phyloP scores from a whole-genome alignment of 2,113 vertebrate species.

The Agelaius tricolor region DNA sequence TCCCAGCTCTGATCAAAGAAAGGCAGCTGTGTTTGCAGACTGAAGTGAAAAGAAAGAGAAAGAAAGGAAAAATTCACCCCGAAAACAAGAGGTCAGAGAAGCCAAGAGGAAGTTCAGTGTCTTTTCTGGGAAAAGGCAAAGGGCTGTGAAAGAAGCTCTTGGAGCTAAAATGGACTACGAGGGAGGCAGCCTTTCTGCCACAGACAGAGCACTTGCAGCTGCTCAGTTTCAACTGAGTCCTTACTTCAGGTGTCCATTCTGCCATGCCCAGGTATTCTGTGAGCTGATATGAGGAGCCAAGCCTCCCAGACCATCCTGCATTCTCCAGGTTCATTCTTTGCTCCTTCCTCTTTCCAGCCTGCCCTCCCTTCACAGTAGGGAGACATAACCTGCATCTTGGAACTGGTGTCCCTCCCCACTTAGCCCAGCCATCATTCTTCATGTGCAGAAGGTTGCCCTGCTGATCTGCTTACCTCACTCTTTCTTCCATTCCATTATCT shows the following conservation, averaged over 20 bases:
- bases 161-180: not conserved
- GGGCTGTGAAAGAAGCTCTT: not conserved
- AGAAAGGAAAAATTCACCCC: not conserved
- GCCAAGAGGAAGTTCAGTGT: slow-evolving; percentile 1
- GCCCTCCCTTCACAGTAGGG: not conserved
- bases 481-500: not conserved
- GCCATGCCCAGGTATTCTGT: not conserved
- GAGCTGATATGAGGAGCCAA: not conserved
- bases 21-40: not conserved
- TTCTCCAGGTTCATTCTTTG: not conserved
- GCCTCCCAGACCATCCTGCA: not conserved
- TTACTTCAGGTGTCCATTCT: not conserved
- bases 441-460: not conserved
- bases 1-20: not conserved
- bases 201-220: not conserved
- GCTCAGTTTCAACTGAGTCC: not conserved
- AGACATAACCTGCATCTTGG: not conserved
- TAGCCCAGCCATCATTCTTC: not conserved
- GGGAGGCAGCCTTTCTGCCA: not conserved
- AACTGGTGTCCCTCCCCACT: not conserved
- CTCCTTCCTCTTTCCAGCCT: not conserved
- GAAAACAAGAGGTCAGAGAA: not conserved
- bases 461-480: not conserved
- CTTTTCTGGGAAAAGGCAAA: not conserved
- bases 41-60: not conserved